These are phyloP conservation scores for Xenops minutus DNA, from an alignment of 2,797 vertebrate genomes.

Conservation along the genomic window DNA sequence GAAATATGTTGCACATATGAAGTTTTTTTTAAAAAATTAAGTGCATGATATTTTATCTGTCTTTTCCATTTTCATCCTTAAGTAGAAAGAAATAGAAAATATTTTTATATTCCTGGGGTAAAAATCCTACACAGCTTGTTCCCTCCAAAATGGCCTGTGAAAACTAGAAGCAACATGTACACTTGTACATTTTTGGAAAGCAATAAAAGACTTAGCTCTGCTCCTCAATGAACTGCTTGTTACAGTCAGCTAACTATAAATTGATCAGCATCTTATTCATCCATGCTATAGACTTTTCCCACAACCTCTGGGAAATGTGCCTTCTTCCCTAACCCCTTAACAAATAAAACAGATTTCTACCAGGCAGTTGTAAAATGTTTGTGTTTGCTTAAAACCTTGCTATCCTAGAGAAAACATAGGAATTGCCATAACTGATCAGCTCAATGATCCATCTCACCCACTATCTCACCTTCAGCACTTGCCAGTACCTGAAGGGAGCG, in stretches of 20 bases:
- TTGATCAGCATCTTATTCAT: not conserved
- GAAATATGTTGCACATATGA: not conserved
- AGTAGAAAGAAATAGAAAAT: not conserved
- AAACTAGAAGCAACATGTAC: not conserved
- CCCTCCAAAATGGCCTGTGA: not conserved
- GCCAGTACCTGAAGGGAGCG: slow-evolving; percentile 9
- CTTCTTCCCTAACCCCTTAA: not conserved
- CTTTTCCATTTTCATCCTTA: not conserved
- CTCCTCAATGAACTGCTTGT: not conserved
- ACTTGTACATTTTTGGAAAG: not conserved
- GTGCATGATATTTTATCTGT: not conserved
- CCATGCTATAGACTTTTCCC: not conserved
- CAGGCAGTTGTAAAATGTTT: slow-evolving; percentile 50
- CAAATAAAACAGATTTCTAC: slow-evolving; percentile 17
- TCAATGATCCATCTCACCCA: slow-evolving; percentile 24
- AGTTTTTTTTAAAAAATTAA: not conserved
- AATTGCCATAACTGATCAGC: slow-evolving; percentile 55
- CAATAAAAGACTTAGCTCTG: not conserved
- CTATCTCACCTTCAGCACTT: not conserved
- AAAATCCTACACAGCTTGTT: not conserved
- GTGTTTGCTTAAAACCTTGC: slow-evolving; percentile 38
- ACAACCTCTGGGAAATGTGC: not conserved
- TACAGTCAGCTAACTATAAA: not conserved
- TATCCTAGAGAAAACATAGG: not conserved
- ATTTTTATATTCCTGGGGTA: not conserved